These are phyloP conservation scores for Caretta caretta DNA, from an alignment of 2,113 vertebrate genomes.

Conservation along the genomic window DNA sequence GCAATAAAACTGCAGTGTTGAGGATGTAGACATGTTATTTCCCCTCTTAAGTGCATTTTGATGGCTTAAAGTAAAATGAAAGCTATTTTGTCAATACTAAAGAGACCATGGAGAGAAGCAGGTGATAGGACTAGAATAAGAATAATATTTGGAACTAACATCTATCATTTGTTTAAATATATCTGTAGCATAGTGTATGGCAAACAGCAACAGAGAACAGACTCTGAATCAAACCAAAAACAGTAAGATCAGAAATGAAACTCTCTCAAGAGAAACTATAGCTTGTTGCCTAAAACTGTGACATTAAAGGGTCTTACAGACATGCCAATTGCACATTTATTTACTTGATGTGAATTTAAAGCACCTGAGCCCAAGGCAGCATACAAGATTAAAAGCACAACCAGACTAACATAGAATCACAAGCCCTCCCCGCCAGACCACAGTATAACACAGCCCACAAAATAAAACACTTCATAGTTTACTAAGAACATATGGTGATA, in stretches of 20 bases:
- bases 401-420: background rate
- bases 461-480: conserved; percentile 18
- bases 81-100: background rate
- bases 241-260: background rate
- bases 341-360: background rate
- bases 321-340: background rate
- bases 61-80: conserved; percentile 43
- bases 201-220: background rate
- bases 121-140: background rate
- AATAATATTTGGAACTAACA: background rate
- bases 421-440: background rate
- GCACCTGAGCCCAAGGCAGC: background rate
- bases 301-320: background rate
- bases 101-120: conserved; percentile 38
- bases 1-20: conserved; percentile 29
- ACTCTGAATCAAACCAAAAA: background rate
- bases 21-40: conserved; percentile 12
- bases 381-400: background rate
- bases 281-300: background rate
- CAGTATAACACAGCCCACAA: background rate
- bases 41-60: conserved; percentile 7
- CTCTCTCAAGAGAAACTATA: background rate
- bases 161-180: background rate
- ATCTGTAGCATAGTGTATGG: background rate
- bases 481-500: conserved; percentile 27